phyloP scores from a whole-genome alignment of 2,797 vertebrate species.

The Centropyge bicolor region DNA sequence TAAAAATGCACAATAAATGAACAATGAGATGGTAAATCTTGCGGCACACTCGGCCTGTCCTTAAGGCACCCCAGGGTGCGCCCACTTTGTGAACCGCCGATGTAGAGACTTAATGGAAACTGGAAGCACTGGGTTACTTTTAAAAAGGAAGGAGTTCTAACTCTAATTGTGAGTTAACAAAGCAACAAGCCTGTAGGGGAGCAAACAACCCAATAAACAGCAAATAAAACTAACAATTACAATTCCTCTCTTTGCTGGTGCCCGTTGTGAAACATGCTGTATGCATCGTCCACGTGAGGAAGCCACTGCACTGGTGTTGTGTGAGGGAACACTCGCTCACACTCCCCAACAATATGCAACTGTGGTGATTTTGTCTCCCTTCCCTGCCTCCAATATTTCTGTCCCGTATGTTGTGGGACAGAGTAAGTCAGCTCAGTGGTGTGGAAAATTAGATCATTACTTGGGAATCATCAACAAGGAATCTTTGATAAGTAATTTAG shows the following conservation, averaged over 20 bases:
- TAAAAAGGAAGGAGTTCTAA: background rate
- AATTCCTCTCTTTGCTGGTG: background rate
- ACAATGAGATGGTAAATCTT: background rate
- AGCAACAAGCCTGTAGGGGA: background rate
- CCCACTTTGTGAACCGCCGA: background rate
- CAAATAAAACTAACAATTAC: background rate
- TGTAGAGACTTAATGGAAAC: background rate
- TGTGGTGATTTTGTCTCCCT: constrained; percentile 69
- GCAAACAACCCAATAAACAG: constrained; percentile 13
- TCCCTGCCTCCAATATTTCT: constrained; percentile 71
- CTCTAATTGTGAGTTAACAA: constrained; percentile 13
- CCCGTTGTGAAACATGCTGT: background rate
- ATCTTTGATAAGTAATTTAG: constrained; percentile 80
- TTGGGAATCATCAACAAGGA: constrained; percentile 83
- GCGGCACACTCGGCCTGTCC: background rate
- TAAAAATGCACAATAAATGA: background rate
- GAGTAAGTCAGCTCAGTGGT: constrained; percentile 70
- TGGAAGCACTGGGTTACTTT: constrained; percentile 4
- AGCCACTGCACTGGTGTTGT: background rate
- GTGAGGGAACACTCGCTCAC: constrained; percentile 24
- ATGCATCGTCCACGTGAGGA: background rate
- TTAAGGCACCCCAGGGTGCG: constrained; percentile 12
- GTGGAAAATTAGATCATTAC: constrained; percentile 86
- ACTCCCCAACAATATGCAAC: constrained; percentile 71
- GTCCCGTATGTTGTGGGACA: constrained; percentile 77